Evolutionary conservation across 2,888 invertebrate species (phyloP), one percentile per base, ranked within the genome.

Genomic region (Philopedon plagiatum): DNA sequence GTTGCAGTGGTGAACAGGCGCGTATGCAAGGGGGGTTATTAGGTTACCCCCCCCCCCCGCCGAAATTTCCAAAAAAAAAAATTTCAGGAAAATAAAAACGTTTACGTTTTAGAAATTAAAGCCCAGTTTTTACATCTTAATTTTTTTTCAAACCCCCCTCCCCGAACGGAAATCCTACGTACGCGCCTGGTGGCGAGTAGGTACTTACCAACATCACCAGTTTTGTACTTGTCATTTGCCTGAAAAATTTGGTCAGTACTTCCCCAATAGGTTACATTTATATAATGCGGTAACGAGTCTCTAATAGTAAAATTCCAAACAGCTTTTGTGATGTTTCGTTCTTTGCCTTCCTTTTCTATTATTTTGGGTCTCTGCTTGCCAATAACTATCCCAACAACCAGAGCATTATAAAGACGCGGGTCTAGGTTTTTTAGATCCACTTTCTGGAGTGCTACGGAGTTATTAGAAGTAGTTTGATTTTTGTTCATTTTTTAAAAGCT

Each of bases 241-340:
- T 89, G 89, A 41, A 88, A 86, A 18, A 93, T 86, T 79, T 87
- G 90, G 75, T 90, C 89, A 68, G 88, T 87, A 3, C 89, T 87
- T 2, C 93, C 94, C 94, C 94, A 95, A 74, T 90, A 91, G 73
- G 92, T 91, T 13, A 91, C 91, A 82, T 94, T 94, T 54, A 93
- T 91, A 4, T 91, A 90, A 82, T 93, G 91, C 0, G 88, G 83
- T 15, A 89, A 87, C 0, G 93, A 91, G 85, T 94, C 95, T 74
- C 94, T 88, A 23, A 94, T 76, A 0, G 94, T 94, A 76, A 94
- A 93, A 64, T 90, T 91, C 86, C 92, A 92, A 0, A 94, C 94
- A n/a, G 90, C 92, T 76, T 90, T 88, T 85, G 88, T 88, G 0
- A 15, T 37, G 82, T 88, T 87, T 80, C 87, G 88, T 78, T 87